Evolutionary conservation across 2,113 vertebrate species (phyloP).

Genomic region (Pogonocichla stellata): DNA sequence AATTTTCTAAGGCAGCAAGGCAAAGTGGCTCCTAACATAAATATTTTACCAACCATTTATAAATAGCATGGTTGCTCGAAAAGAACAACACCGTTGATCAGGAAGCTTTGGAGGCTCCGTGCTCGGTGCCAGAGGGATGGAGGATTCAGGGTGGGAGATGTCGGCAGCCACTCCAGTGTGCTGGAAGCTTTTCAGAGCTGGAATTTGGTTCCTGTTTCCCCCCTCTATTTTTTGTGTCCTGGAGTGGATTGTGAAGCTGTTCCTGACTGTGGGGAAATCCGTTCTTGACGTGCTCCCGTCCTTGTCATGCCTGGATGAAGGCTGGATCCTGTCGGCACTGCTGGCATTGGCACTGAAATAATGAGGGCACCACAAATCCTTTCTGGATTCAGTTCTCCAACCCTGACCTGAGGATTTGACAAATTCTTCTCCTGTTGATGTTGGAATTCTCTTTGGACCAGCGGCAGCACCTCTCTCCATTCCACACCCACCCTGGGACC

Average conservation of each 20-base stretch:
- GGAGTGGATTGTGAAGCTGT: neutral
- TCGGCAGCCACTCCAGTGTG: rapidly evolving
- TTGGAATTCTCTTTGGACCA: neutral
- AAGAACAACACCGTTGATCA: neutral
- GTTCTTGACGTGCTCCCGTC: neutral
- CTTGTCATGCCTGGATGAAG: neutral
- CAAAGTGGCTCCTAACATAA: conserved; percentile 48
- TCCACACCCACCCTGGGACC: rapidly evolving
- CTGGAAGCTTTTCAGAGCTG: neutral
- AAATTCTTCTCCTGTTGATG: neutral
- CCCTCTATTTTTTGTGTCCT: neutral
- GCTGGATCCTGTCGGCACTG: neutral
- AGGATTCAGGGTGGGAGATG: neutral
- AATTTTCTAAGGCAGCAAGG: conserved; percentile 63
- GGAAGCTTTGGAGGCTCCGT: neutral
- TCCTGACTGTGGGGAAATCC: neutral
- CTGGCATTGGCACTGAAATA: neutral
- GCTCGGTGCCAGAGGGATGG: neutral
- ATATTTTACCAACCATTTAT: conserved; percentile 70
- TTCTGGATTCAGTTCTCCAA: neutral
- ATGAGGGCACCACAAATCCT: neutral
- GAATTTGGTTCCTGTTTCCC: neutral
- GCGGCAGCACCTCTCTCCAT: rapidly evolving
- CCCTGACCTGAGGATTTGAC: rapidly evolving
- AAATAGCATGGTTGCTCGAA: conserved; percentile 49